Conservation (phyloP, 2,797 vertebrate genomes). For the Psittacula derbiana region DNA sequence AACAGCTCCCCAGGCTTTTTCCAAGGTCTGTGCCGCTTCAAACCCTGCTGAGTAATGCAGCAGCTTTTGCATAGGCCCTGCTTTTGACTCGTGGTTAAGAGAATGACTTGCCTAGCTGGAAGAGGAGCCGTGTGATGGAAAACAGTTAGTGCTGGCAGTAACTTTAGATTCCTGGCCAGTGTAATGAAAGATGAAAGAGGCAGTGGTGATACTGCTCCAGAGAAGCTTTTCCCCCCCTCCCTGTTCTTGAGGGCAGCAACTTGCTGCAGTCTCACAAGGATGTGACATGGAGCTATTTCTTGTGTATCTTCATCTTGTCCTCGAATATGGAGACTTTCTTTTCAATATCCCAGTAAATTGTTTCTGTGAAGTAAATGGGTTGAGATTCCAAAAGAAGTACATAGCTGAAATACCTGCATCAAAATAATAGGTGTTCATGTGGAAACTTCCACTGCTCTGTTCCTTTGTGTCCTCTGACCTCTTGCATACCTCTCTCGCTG, state of each 20-base stretch:
- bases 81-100: background rate
- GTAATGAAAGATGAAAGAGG: background rate
- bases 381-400: background rate
- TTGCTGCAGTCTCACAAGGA: background rate
- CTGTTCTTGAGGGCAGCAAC: background rate
- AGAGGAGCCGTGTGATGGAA: background rate
- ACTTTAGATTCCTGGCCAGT: background rate
- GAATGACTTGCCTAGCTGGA: background rate
- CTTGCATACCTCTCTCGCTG: background rate
- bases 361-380: background rate
- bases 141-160: background rate
- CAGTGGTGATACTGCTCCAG: background rate
- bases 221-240: background rate
- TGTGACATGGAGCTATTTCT: background rate
- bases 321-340: background rate
- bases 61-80: background rate
- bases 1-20: background rate
- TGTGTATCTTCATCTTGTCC: background rate
- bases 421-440: background rate
- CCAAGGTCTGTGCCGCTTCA: background rate
- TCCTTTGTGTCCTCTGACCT: background rate
- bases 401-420: background rate
- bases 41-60: accelerated
- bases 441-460: background rate
- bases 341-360: background rate